Evolutionary conservation across 1,140 invertebrate species (phyloP), one percentile per base, ranked within the genome.

Genomic region (Trichomalopsis sarcophagae): DNA sequence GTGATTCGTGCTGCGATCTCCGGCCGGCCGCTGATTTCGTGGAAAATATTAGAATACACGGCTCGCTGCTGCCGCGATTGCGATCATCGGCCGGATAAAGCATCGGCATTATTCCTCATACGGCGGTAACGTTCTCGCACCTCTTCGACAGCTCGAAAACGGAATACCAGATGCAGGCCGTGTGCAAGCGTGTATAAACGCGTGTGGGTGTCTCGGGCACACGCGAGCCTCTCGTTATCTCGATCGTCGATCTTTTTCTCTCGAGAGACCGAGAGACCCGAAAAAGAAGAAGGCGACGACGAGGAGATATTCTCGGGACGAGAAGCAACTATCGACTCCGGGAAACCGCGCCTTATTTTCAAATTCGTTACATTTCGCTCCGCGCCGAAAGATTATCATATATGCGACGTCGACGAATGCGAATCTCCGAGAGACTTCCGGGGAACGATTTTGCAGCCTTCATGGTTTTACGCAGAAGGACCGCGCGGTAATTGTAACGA

Each of bases 41-140:
- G 88, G 90, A 90, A 92, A 89, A 89, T 92, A 92, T 92, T 92
- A 91, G 88, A 92, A 92, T 92, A 92, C 89, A 23, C 89, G 87
- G 30, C 69, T 84, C 75, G 68, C 17, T 55, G 68, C 30, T 33
- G 78, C 33, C 68, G 66, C 87, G 87, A 87, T 81, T 82, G 88
- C 87, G 88, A 90, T 91, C 88, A 87, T 85, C 88, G 82, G 47
- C 36, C 44, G 86, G 87, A 91, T 90, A 89, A 91, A 85, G 69
- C 33, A 5, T 44, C 27, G 14, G 66, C 33, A 81, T 85, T 87
- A 84, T 85, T 85, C 78, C 78, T 86, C 81, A 81, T 84, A 83
- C 27, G 27, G 27, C 27, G 27, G 55, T 21, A 62, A 82, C 75
- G 44, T 79, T 47, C 78, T 86, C 82, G 80, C 69, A 83, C 81